These are phyloP conservation scores for Gorsachius goisagi DNA, from an alignment of 2,113 vertebrate species.

Conservation along the genomic window DNA sequence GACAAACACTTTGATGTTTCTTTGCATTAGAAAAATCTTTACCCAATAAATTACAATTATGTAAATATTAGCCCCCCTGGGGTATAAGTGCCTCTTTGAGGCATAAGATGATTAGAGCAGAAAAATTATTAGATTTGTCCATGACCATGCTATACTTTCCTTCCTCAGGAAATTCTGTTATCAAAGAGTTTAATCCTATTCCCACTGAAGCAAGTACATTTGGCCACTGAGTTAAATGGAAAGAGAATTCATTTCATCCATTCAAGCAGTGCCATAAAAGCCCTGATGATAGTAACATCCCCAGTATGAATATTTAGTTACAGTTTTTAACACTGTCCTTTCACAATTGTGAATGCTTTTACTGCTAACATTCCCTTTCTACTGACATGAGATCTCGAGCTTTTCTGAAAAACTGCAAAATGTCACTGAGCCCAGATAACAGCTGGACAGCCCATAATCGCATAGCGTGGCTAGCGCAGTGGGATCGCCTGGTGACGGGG, in stretches of 20 bases:
- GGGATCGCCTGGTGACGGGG: not conserved
- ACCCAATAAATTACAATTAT: conserved; percentile 70
- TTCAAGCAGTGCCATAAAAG: not conserved
- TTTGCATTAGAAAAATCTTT: conserved; percentile 25
- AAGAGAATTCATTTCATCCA: not conserved
- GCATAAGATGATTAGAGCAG: conserved; percentile 60
- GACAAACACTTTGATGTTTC: conserved; percentile 66
- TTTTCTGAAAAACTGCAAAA: not conserved
- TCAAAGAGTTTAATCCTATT: conserved; percentile 54
- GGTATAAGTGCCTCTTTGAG: conserved; percentile 38
- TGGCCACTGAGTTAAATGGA: not conserved
- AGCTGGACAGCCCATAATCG: not conserved
- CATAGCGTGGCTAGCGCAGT: accelerated
- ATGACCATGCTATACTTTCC: conserved; percentile 29
- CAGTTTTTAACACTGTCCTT: not conserved
- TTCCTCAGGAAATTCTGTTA: conserved; percentile 59
- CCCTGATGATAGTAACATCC: not conserved
- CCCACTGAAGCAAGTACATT: conserved; percentile 32
- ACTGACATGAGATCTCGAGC: not conserved
- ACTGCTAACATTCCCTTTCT: not conserved
- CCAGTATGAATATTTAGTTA: not conserved
- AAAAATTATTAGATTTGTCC: conserved; percentile 64
- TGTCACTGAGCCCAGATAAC: not conserved
- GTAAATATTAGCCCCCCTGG: conserved; percentile 55
- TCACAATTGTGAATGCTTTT: not conserved